A percentile compares a stretch with the other conserved stretches of the same genome.
These are phyloP conservation scores for Drosophila elegans DNA, from an alignment of 1,140 invertebrate species.

Conservation along the genomic window DNA sequence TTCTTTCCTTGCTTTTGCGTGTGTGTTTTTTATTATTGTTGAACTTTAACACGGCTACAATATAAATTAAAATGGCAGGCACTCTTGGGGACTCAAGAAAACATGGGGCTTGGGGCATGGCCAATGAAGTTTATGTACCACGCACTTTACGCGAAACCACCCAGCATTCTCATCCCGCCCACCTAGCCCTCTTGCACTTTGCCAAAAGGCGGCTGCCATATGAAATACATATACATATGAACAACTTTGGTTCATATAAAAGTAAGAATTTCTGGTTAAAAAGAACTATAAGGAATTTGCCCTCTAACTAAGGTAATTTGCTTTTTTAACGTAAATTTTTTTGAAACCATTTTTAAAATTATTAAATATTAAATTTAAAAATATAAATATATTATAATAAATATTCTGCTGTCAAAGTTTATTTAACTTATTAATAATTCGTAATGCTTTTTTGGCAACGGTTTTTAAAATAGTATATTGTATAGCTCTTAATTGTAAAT, in stretches of 20 bases:
- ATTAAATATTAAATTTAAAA: too few relatives aligned
- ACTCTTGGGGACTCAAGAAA: slow-evolving; percentile 40
- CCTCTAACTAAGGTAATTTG: too few relatives aligned
- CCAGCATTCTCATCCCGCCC: neutral
- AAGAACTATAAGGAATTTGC: too few relatives aligned
- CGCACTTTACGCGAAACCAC: slow-evolving; percentile 46
- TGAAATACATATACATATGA: slow-evolving; percentile 33
- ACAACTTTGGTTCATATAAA: too few relatives aligned
- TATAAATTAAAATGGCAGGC: slow-evolving; percentile 80
- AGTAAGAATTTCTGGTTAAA: too few relatives aligned
- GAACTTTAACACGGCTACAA: slow-evolving; percentile 79
- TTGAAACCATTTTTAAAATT: too few relatives aligned
- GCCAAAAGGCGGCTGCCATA: slow-evolving; percentile 55
- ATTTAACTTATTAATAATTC: too few relatives aligned
- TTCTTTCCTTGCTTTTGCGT: slow-evolving; percentile 17
- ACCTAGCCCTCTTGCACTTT: slow-evolving; percentile 43
- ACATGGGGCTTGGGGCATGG: neutral
- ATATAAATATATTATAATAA: too few relatives aligned
- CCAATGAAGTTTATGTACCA: slow-evolving; percentile 67
- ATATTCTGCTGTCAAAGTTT: too few relatives aligned
- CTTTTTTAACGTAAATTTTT: too few relatives aligned
- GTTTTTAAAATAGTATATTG: neutral
- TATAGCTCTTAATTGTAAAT: neutral
- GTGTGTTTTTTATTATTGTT: slow-evolving; percentile 70
- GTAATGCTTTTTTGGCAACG: too few relatives aligned